These are phyloP conservation scores for Drosophila setosimentum DNA, from an alignment of 2,888 invertebrate genomes.

Conservation along the genomic window DNA sequence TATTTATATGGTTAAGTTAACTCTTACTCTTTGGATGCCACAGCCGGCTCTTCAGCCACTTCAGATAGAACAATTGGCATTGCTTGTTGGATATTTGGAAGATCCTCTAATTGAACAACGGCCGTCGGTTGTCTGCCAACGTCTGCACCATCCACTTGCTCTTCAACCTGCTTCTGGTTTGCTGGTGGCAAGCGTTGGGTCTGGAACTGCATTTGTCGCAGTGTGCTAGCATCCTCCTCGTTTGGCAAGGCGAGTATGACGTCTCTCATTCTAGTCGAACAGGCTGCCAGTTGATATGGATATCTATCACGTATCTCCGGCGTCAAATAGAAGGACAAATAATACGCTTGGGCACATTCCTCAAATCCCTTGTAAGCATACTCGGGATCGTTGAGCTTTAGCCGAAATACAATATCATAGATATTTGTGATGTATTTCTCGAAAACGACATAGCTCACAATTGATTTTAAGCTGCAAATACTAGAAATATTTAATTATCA, in stretches of 20 bases:
- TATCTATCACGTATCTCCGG: conserved; percentile 51
- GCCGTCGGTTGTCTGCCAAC: neutral
- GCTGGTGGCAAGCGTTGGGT: neutral
- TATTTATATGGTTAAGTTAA: neutral
- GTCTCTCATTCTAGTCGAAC: conserved; percentile 12
- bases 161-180: neutral
- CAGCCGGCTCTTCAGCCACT: neutral
- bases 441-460: conserved; percentile 45
- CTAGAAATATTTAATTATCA: neutral
- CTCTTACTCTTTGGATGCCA: conserved; percentile 16
- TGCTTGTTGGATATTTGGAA: neutral
- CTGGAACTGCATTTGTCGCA: neutral
- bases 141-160: neutral
- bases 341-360: conserved; percentile 42
- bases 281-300: conserved; percentile 8
- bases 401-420: conserved; percentile 36
- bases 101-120: neutral
- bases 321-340: conserved; percentile 46
- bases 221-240: neutral
- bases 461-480: conserved; percentile 15
- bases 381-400: conserved; percentile 32
- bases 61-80: neutral
- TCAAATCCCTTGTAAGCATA: conserved; percentile 43
- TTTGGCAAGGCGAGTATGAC: conserved; percentile 40
- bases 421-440: conserved; percentile 44